Conservation (phyloP, 2,888 invertebrate species). For the Furcula furcula region DNA sequence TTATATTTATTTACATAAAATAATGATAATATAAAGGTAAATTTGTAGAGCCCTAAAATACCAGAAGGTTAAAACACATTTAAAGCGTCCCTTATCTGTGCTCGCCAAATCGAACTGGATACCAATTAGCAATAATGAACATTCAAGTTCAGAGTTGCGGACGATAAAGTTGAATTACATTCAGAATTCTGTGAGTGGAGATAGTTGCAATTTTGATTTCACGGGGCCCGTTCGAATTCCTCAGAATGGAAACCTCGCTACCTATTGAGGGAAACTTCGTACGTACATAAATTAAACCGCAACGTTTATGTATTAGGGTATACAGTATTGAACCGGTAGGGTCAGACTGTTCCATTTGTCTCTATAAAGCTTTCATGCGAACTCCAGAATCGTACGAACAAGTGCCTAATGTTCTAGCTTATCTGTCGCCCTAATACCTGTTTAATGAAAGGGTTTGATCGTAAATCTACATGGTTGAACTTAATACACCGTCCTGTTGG, state of each 20-base stretch:
- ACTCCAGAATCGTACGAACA: conserved; percentile 68
- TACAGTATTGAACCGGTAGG: conserved; percentile 54
- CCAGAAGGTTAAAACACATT: neutral
- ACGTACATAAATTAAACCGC: conserved; percentile 56
- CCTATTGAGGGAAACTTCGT: conserved; percentile 42
- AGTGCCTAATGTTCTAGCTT: conserved; percentile 70
- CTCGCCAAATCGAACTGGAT: conserved; percentile 16
- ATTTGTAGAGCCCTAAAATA: too few species aligned
- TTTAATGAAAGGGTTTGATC: conserved; percentile 80
- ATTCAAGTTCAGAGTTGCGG: conserved; percentile 23
- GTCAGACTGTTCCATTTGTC: conserved; percentile 60
- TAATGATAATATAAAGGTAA: too few species aligned
- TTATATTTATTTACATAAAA: too few species aligned
- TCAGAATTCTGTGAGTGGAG: conserved; percentile 16
- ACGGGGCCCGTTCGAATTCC: conserved; percentile 23
- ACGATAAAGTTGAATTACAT: conserved; percentile 27
- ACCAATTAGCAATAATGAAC: conserved; percentile 27
- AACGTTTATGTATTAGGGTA: conserved; percentile 56
- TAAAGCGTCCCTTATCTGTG: conserved; percentile 6
- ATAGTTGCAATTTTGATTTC: conserved; percentile 35
- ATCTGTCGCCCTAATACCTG: conserved; percentile 78
- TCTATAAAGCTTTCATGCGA: conserved; percentile 62
- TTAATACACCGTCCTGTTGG: conserved; percentile 73
- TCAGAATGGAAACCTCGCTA: conserved; percentile 31
- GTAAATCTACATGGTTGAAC: conserved; percentile 78